A percentile compares a stretch with the other conserved stretches of the same genome.
Evolutionary conservation across 2,113 vertebrate genomes (phyloP).

Genomic region (Nibea coibor): DNA sequence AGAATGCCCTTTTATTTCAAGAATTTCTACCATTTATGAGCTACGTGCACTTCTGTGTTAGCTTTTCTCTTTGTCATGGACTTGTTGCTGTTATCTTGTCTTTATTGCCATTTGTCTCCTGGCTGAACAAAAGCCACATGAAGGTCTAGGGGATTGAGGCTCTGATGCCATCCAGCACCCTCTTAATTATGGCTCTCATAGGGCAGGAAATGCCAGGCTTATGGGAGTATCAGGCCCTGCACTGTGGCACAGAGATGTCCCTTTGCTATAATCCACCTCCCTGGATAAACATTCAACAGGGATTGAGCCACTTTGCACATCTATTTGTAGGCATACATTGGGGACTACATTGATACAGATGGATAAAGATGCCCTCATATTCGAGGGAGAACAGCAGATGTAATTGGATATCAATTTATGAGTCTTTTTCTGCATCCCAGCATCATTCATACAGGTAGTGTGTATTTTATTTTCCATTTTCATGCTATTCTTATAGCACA

Average conservation of each 20-base stretch:
- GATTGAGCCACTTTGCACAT: constrained; percentile 77
- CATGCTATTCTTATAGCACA: not conserved
- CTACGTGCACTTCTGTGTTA: constrained; percentile 45
- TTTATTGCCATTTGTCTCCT: constrained; percentile 47
- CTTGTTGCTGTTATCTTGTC: constrained; percentile 53
- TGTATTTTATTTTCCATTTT: constrained; percentile 17
- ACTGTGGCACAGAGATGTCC: constrained; percentile 71
- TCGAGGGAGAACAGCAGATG: constrained; percentile 29
- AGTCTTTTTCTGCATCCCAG: constrained; percentile 1
- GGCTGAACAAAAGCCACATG: constrained; percentile 66
- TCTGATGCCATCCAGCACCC: constrained; percentile 64
- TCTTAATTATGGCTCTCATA: constrained; percentile 77
- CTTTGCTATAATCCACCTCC: constrained; percentile 73
- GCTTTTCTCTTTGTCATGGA: constrained; percentile 52
- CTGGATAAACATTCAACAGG: constrained; percentile 76
- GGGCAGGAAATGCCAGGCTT: constrained; percentile 79
- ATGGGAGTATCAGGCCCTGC: constrained; percentile 66
- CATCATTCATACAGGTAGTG: constrained; percentile 1
- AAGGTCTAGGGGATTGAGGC: constrained; percentile 69
- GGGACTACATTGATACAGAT: constrained; percentile 31
- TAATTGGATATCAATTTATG: constrained; percentile 32
- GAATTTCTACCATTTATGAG: constrained; percentile 51
- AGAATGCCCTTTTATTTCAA: constrained; percentile 40
- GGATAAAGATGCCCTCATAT: constrained; percentile 35
- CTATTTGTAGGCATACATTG: constrained; percentile 74